Conservation (phyloP, 1,140 invertebrate genomes). For the Plectrocnemia conspersa region DNA sequence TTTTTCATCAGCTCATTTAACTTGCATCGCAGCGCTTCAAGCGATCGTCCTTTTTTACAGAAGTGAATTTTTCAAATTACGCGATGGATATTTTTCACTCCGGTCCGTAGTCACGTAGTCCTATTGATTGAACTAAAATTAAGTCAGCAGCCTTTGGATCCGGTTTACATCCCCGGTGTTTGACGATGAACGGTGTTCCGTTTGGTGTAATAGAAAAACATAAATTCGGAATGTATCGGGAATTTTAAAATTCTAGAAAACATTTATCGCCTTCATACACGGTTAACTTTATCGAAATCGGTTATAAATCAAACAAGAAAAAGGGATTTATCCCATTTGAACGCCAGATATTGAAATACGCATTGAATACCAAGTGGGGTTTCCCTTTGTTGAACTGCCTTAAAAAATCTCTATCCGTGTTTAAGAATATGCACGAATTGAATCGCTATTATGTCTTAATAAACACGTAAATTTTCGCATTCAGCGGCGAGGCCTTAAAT, state of each 20-base stretch:
- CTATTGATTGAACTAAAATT: constrained; percentile 20
- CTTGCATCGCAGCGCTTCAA: no score
- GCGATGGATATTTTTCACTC: no score
- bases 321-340: background rate
- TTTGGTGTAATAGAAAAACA: constrained; percentile 21
- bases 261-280: constrained; percentile 1
- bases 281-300: background rate
- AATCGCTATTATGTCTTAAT: no score
- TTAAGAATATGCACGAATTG: no score
- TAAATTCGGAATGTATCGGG: constrained; percentile 22
- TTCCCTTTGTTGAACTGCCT: no score
- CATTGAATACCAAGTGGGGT: no score
- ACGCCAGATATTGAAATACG: no score
- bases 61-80: no score
- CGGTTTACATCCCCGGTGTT: background rate
- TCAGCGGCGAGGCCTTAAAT: background rate
- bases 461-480: no score
- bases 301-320: background rate
- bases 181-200: background rate
- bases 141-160: constrained; percentile 16
- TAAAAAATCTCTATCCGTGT: no score
- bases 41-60: no score
- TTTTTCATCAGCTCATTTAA: no score
- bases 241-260: constrained; percentile 20
- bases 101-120: constrained; percentile 18